These are phyloP conservation scores for Neodiprion lecontei DNA, from an alignment of 1,140 invertebrate species.

Conservation along the genomic window DNA sequence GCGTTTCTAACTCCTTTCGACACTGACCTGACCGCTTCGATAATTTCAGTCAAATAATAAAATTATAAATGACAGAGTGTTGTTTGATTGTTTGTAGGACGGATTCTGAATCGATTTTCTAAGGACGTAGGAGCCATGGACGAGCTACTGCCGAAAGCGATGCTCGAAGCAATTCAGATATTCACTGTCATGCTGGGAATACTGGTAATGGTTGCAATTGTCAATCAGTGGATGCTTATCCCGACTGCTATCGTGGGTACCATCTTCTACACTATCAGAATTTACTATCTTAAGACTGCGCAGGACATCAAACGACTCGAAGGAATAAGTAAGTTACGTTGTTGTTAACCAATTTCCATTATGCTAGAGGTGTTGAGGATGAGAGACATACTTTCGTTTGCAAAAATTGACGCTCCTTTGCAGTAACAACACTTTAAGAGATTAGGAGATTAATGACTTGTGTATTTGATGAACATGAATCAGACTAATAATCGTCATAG, in stretches of 20 bases:
- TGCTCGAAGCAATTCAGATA: conserved; percentile 71
- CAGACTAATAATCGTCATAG: no score
- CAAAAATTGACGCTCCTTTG: neutral
- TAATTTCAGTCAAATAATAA: no score
- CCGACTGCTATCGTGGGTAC: conserved; percentile 63
- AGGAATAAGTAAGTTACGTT: conserved; percentile 54
- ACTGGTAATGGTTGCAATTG: conserved; percentile 62
- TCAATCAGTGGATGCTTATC: conserved; percentile 67
- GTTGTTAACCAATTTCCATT: neutral
- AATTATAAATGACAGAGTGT: no score
- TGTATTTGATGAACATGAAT: no score
- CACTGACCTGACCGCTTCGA: no score
- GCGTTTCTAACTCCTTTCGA: no score
- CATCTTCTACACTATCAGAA: conserved; percentile 63
- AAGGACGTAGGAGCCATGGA: conserved; percentile 85
- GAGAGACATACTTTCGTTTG: neutral
- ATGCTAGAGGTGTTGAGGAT: no score
- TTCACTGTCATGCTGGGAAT: conserved; percentile 56
- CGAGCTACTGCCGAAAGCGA: conserved; percentile 74
- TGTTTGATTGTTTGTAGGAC: conserved; percentile 49
- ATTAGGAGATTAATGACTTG: neutral
- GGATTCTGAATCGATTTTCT: conserved; percentile 81
- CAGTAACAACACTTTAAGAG: conserved; percentile 15
- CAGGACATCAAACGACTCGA: conserved; percentile 68
- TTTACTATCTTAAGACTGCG: conserved; percentile 69